Conservation (phyloP, 2,113 vertebrate species). For the Sander lucioperca region DNA sequence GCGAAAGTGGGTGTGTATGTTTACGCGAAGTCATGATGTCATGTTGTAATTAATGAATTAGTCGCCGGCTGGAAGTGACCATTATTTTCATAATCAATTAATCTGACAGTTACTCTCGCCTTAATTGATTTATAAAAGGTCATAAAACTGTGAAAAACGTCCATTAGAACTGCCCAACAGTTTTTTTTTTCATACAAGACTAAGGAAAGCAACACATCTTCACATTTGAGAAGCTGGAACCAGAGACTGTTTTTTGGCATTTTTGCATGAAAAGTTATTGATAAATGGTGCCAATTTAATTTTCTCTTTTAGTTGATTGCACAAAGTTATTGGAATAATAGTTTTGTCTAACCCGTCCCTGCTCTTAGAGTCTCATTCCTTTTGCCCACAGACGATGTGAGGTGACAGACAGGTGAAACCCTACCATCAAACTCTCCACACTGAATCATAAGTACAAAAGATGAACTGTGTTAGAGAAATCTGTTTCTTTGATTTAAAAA, state of each 20-base stretch:
- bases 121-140: neutral
- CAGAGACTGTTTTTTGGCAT: too few relatives aligned
- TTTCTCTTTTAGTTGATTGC: too few relatives aligned
- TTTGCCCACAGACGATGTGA: neutral
- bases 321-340: too few relatives aligned
- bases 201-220: too few relatives aligned
- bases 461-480: neutral
- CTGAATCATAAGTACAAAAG: neutral
- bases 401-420: neutral
- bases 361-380: neutral
- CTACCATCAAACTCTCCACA: neutral
- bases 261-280: too few relatives aligned
- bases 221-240: too few relatives aligned
- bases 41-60: constrained; percentile 14
- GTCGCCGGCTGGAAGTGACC: neutral
- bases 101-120: neutral
- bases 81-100: neutral
- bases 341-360: neutral
- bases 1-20: too few relatives aligned
- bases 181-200: too few relatives aligned
- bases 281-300: too few relatives aligned
- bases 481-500: neutral
- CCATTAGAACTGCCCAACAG: too few relatives aligned
- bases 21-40: too few relatives aligned
- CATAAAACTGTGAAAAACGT: neutral